These are phyloP conservation scores for Neolamprologus toae DNA, from an alignment of 2,113 vertebrate species.

Conservation along the genomic window DNA sequence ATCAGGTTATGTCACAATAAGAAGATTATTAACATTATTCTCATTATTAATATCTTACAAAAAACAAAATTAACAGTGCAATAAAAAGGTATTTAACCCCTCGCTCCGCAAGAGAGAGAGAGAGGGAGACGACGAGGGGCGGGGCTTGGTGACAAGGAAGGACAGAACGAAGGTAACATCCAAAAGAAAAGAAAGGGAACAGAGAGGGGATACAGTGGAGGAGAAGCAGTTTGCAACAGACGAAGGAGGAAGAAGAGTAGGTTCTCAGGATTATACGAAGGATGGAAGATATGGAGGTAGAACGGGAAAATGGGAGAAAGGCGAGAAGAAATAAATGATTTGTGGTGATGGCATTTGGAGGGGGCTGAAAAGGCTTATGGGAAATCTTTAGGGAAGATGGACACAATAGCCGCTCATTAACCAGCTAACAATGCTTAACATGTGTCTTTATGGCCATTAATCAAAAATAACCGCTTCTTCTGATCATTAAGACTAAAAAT, in stretches of 20 bases:
- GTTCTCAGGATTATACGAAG: neutral
- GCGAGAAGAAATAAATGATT: neutral
- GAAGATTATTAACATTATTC: constrained; percentile 63
- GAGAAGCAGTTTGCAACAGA: constrained; percentile 2
- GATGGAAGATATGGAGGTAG: neutral
- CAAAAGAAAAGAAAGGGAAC: neutral
- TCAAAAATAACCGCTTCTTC: neutral
- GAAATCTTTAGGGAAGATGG: neutral
- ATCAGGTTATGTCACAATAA: constrained; percentile 47
- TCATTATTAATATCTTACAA: constrained; percentile 66
- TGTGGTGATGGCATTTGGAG: neutral
- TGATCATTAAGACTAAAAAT: neutral
- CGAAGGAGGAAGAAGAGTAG: neutral
- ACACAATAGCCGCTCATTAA: neutral
- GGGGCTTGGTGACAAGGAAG: neutral
- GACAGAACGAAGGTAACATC: neutral
- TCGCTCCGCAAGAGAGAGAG: constrained; percentile 10
- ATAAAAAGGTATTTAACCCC: constrained; percentile 55
- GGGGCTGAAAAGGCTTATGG: neutral
- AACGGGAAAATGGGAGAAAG: neutral
- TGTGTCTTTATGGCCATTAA: neutral
- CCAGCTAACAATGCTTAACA: neutral
- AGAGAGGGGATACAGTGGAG: neutral
- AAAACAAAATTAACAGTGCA: constrained; percentile 71
- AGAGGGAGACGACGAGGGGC: neutral